Percentiles rank a stretch among this genome's conserved stretches.
phyloP scores from a whole-genome alignment of 2,797 vertebrate genomes.

The Rhinatrema bivittatum region DNA sequence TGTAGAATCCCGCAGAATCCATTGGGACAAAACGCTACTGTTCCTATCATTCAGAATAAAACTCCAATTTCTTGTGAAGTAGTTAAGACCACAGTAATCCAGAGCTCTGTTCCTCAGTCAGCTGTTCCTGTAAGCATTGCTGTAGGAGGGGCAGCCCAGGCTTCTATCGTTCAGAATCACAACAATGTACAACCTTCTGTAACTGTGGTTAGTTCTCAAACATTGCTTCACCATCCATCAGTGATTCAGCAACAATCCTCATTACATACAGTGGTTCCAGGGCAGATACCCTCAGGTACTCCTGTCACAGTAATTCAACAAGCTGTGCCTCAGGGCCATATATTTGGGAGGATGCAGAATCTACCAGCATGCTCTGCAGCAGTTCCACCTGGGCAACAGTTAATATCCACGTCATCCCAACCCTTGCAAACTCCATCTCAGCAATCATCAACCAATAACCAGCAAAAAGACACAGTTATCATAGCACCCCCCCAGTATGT shows the following conservation, averaged over 20 bases:
- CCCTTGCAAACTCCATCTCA: constrained; percentile 66
- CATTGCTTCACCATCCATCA: constrained; percentile 72
- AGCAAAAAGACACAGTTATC: constrained; percentile 72
- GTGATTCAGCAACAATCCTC: constrained; percentile 66
- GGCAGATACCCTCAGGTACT: constrained; percentile 74
- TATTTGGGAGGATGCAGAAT: constrained; percentile 87
- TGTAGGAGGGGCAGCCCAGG: constrained; percentile 50
- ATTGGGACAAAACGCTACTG: constrained; percentile 62
- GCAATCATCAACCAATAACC: constrained; percentile 57
- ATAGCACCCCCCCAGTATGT: constrained; percentile 70
- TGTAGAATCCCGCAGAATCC: constrained; percentile 69
- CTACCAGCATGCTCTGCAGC: constrained; percentile 74
- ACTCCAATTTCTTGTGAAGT: constrained; percentile 69
- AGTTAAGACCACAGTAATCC: constrained; percentile 71
- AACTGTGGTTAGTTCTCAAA: constrained; percentile 65
- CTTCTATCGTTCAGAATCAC: constrained; percentile 71
- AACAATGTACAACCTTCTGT: constrained; percentile 53
- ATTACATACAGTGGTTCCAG: constrained; percentile 65
- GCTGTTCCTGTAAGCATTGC: constrained; percentile 61
- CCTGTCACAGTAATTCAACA: constrained; percentile 91
- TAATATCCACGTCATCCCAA: constrained; percentile 62
- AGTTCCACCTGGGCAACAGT: constrained; percentile 64
- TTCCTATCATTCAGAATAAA: constrained; percentile 70
- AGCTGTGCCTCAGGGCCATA: constrained; percentile 83
- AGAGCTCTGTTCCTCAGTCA: constrained; percentile 69